phyloP scores from a whole-genome alignment of 23 tunicate species.

The Trididemnum miniatum region DNA sequence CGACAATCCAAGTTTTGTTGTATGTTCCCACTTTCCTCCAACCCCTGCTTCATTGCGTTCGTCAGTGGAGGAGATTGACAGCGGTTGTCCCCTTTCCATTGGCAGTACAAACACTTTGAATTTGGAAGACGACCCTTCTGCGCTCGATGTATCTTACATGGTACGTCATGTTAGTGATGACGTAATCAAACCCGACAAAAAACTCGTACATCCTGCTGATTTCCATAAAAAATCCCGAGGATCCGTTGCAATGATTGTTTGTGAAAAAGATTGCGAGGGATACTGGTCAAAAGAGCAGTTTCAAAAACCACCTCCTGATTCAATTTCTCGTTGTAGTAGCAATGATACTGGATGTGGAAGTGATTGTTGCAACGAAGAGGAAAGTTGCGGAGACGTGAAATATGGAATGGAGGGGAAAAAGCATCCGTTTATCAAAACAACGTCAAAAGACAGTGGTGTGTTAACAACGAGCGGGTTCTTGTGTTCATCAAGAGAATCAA shows the following conservation, averaged over 20 bases:
- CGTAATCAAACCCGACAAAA: not conserved
- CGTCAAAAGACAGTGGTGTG: slow-evolving; percentile 4
- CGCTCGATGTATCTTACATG: not conserved
- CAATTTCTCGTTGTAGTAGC: not conserved
- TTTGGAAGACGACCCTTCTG: not conserved
- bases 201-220: not conserved
- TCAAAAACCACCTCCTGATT: not conserved
- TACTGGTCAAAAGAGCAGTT: not conserved
- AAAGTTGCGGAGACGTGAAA: not conserved
- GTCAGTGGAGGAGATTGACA: no score
- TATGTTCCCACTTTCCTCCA: not conserved
- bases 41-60: not conserved
- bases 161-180: not conserved
- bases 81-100: not conserved
- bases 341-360: not conserved
- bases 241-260: not conserved
- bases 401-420: not conserved
- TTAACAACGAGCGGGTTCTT: not conserved
- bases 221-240: not conserved
- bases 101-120: not conserved
- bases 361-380: not conserved
- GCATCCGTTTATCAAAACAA: not conserved
- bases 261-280: not conserved
- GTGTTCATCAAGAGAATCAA: not conserved
- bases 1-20: not conserved